Base-by-base conservation (phyloP, 2,888 invertebrate species). In the Protophormia terraenovae region DNA sequence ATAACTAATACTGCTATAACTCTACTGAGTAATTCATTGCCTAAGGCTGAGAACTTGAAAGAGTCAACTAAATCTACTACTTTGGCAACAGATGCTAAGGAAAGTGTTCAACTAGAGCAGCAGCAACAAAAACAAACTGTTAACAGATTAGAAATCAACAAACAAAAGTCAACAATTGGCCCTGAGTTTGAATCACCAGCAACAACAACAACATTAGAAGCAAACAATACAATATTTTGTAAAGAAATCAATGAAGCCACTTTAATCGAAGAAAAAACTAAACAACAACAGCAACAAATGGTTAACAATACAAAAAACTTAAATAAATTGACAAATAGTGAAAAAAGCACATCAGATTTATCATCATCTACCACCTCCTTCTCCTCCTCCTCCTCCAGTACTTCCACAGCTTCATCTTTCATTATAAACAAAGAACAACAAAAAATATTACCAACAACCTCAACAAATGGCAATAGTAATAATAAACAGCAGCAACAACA, bases 211-310 rank as follows among this genome's bases (percentile, higher is more conserved):
- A 62, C 64, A 80, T 38, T 67, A 76, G 50, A 85, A 84, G 76
- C 88, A 89, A 90, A 88, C 88, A 94, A 88, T 94, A 94, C 88
- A 94, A 94, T 72, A 79, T 79, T 75, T 86, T 77, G 50, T 69
- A 77, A 87, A 71, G 86, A 76, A 86, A 84, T 84, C 80, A 85
- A 86, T 85, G 86, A 79, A 67, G 29, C 58, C 29, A 76, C 71
- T 62, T 58, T 64, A 78, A 66, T 22, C 29, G 71, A 62, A 72
- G 38, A 47, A 14, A 50, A 50, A 47, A 32, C 55, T 24, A 66
- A 19, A 47, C 81, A 83, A 29, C 79, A 77, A 16, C 83, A 86
- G 60, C 83, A 87, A 62, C 84, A 87, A 81, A 55, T 77, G 86
- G 45, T 64, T 69, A 60, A 27, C 64, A 66, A 38, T 73, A 79